A percentile compares a stretch with the other conserved stretches of the same genome.
Conservation (phyloP, 1,140 invertebrate species). For the Bradysia coprophila region DNA sequence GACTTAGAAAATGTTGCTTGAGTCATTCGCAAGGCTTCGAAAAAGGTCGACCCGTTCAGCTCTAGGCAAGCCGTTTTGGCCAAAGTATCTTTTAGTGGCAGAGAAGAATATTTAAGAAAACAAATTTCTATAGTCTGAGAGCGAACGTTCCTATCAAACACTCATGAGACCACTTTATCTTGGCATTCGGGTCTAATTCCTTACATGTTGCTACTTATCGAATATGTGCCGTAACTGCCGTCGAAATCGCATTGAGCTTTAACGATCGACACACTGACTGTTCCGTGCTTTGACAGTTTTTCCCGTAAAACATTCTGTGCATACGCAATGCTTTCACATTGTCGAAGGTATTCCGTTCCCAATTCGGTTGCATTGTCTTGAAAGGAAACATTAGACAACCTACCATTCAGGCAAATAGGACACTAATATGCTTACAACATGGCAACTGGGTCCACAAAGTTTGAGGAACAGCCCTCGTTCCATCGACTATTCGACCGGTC, state of each 20-base stretch:
- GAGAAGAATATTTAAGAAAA: too few relatives aligned
- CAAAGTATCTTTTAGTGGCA: too few relatives aligned
- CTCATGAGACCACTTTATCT: too few relatives aligned
- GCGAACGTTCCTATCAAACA: too few relatives aligned
- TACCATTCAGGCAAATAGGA: too few relatives aligned
- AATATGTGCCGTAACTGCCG: slow-evolving; percentile 33
- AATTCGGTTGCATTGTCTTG: too few relatives aligned
- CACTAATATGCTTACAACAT: slow-evolving; percentile 36
- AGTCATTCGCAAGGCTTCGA: too few relatives aligned
- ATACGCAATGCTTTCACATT: slow-evolving; percentile 33
- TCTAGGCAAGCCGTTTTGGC: too few relatives aligned
- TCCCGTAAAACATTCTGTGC: slow-evolving; percentile 25
- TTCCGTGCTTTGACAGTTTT: slow-evolving; percentile 29
- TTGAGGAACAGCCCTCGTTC: slow-evolving; percentile 26
- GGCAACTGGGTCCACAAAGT: slow-evolving; percentile 28
- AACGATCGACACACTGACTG: slow-evolving; percentile 23
- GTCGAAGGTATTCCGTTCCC: slow-evolving; percentile 31
- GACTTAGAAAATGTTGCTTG: too few relatives aligned
- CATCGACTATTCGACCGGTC: slow-evolving; percentile 27
- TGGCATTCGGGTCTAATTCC: slow-evolving; percentile 8
- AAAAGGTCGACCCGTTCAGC: too few relatives aligned
- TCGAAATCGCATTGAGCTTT: slow-evolving; percentile 33
- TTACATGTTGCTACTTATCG: slow-evolving; percentile 28
- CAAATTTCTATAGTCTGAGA: too few relatives aligned
- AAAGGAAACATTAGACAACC: too few relatives aligned